Evolutionary conservation across 1,140 invertebrate species (phyloP), one percentile per base, ranked within the genome.

Genomic region (Harlomillsia oculata): DNA sequence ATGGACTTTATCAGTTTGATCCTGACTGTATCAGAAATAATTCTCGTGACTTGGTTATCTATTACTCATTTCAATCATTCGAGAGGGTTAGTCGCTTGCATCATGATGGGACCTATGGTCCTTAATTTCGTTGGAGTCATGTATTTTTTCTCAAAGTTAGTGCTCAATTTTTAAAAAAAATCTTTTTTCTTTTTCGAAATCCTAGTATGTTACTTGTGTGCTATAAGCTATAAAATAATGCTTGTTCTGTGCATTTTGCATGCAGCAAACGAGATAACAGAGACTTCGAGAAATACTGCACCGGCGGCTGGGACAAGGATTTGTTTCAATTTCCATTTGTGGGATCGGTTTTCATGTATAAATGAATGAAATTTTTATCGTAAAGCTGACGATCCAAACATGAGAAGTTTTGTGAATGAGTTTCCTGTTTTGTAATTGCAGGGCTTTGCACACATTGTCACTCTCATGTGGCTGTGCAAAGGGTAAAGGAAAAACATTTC

Each of bases 291-390:
- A 59, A 18, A 8, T 36, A 40, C 18, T 56, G 56, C 0, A 46
- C 37, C 3, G 37, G 58, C 1, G 45, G 53, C 16, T 59, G 56
- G 28, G 39, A 39, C 16, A 65, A 51, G 34, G 63, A 65, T 39
- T 21, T 65, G 11, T 44, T 59, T 13, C 63, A 65, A 48, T 28
- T 65, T 50, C 63, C 63, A 26, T 34, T 65, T n/a, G 11, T 65
- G 21, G 63, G 63, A 18, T 60, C 63, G 1, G 63, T 65, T 3
- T 51, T 65, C 16, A 59, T 54, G 62, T 64, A n/a, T n/a, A n/a
- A n/a, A n/a, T n/a, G n/a, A n/a, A n/a, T n/a, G n/a, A n/a, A n/a
- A n/a, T n/a, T n/a, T n/a, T n/a, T n/a, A n/a, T n/a, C n/a, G n/a
- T n/a, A n/a, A n/a, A n/a, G n/a, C n/a, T n/a, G n/a, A n/a, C n/a